phyloP scores from a whole-genome alignment of 2,888 invertebrate species.

The Prosapia bicincta region DNA sequence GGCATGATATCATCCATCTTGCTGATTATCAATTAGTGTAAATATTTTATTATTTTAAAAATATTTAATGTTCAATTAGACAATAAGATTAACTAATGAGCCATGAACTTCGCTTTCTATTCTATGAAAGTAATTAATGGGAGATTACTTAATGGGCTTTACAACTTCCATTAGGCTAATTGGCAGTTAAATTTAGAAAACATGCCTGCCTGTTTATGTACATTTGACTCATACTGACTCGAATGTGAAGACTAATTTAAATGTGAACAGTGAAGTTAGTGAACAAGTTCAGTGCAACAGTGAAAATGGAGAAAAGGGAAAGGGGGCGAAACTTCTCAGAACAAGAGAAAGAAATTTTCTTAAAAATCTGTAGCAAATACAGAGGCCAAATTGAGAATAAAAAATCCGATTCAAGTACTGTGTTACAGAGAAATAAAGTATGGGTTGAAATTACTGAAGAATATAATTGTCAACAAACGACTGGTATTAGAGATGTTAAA shows the following conservation, averaged over 20 bases:
- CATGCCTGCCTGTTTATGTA: neutral
- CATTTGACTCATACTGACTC: neutral
- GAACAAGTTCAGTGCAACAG: neutral
- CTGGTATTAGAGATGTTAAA: neutral
- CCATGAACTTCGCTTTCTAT: neutral
- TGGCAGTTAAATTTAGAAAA: neutral
- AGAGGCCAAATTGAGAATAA: constrained; percentile 6
- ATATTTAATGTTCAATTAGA: neutral
- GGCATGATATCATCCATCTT: neutral
- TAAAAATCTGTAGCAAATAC: neutral
- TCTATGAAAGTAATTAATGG: neutral
- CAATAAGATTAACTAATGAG: neutral
- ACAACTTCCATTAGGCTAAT: neutral
- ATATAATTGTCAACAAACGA: constrained; percentile 1
- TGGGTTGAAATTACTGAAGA: constrained; percentile 3
- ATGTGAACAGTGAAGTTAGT: neutral
- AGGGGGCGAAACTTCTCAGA: neutral
- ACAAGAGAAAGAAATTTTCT: neutral
- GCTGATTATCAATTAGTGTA: neutral
- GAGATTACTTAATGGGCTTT: neutral
- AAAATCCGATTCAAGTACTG: neutral
- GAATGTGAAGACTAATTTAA: neutral
- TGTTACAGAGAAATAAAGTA: neutral
- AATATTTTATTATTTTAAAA: neutral
- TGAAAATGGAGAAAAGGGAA: constrained; percentile 10